Evolutionary conservation across 2,888 invertebrate genomes (phyloP).

Genomic region (Sinotaia quadrata): DNA sequence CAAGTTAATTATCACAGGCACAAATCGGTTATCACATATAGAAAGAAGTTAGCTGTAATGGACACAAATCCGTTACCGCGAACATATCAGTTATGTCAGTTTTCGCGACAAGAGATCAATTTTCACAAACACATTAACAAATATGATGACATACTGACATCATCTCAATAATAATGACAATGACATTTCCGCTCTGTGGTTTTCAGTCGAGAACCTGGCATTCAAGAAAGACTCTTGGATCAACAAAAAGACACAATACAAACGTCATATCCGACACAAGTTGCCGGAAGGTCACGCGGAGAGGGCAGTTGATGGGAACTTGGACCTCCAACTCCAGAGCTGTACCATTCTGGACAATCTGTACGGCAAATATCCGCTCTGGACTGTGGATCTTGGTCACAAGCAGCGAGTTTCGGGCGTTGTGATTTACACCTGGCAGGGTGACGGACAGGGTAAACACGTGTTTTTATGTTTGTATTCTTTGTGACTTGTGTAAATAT

Average conservation of each 20-base stretch:
- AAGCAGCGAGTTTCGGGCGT: constrained; percentile 72
- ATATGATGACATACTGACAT: background rate
- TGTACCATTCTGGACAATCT: constrained; percentile 75
- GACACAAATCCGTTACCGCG: too few species aligned
- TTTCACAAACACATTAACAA: too few species aligned
- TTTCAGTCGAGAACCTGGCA: constrained; percentile 74
- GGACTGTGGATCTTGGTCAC: constrained; percentile 75
- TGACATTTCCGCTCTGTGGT: background rate
- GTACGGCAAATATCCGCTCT: constrained; percentile 75
- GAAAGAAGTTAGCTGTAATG: too few species aligned
- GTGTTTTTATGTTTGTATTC: background rate
- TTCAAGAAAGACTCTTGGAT: constrained; percentile 75
- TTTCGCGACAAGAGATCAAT: too few species aligned
- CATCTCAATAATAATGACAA: background rate
- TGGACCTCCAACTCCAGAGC: constrained; percentile 70
- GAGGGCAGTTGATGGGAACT: constrained; percentile 74
- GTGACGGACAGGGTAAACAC: constrained; percentile 72
- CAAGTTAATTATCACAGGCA: too few species aligned
- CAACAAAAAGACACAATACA: constrained; percentile 72
- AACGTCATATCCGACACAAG: constrained; percentile 71
- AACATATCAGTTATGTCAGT: too few species aligned
- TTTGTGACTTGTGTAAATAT: background rate
- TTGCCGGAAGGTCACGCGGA: constrained; percentile 70
- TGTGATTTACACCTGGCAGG: constrained; percentile 75
- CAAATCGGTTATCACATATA: too few species aligned